Evolutionary conservation across 2,888 invertebrate genomes (phyloP).

Genomic region (Stenotaenia linearis): DNA sequence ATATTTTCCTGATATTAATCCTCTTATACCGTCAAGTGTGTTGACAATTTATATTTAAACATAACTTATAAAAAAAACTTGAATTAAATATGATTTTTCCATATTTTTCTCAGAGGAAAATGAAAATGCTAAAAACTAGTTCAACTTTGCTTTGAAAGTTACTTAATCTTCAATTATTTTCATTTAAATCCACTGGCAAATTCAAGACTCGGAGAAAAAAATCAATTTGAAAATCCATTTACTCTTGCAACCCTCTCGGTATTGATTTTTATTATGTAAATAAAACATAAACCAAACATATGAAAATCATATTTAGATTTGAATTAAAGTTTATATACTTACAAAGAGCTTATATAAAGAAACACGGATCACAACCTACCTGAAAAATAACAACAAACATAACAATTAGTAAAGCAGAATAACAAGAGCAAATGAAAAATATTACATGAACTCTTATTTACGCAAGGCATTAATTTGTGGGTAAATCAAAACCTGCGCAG

Average conservation of each 20-base stretch:
- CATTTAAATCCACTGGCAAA: too few relatives aligned
- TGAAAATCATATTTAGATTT: not conserved
- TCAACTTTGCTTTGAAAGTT: too few relatives aligned
- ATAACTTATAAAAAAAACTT: not conserved
- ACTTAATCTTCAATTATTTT: too few relatives aligned
- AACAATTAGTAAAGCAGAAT: not conserved
- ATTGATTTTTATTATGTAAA: not conserved
- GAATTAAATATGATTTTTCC: too few relatives aligned
- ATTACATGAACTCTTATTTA: too few relatives aligned
- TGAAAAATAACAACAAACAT: not conserved
- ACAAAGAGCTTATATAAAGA: not conserved
- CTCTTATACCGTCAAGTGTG: not conserved
- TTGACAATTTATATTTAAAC: not conserved
- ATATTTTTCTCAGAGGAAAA: too few relatives aligned
- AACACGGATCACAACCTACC: not conserved
- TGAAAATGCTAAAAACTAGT: too few relatives aligned
- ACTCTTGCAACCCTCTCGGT: not conserved
- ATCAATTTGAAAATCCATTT: not conserved
- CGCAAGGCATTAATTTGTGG: not conserved
- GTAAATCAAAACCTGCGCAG: not conserved
- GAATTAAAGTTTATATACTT: not conserved
- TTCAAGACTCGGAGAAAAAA: too few relatives aligned
- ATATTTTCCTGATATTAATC: not conserved
- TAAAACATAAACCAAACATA: not conserved
- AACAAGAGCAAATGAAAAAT: not conserved